Conservation (phyloP, 1,140 invertebrate genomes). For the Camponotus floridanus region DNA sequence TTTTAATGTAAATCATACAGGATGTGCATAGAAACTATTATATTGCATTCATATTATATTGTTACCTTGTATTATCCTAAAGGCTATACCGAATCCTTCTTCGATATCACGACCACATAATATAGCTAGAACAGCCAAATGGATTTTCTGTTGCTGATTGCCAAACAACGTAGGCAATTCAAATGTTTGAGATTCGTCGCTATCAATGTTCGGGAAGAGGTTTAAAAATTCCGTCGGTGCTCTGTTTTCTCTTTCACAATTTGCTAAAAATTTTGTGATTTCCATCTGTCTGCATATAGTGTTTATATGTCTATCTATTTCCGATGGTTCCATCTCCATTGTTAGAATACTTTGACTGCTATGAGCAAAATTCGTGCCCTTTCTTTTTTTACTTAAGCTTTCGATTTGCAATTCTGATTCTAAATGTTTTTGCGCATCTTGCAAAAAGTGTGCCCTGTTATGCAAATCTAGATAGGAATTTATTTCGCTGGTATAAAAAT, state of each 20-base stretch:
- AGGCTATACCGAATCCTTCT: slow-evolving; percentile 90
- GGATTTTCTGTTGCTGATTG: slow-evolving; percentile 88
- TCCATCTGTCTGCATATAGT: slow-evolving; percentile 91
- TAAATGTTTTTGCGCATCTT: slow-evolving; percentile 89
- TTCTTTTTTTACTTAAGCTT: slow-evolving; percentile 80
- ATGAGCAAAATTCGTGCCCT: slow-evolving; percentile 77
- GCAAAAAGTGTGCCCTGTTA: slow-evolving; percentile 86
- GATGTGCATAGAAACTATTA: neutral
- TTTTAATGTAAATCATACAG: slow-evolving; percentile 2
- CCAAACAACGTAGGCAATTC: slow-evolving; percentile 90
- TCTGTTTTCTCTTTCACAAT: slow-evolving; percentile 87
- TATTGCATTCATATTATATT: neutral
- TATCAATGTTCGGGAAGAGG: slow-evolving; percentile 81
- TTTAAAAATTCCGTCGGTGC: slow-evolving; percentile 80
- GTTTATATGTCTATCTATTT: slow-evolving; percentile 90
- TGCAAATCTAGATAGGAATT: slow-evolving; percentile 87
- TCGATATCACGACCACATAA: slow-evolving; percentile 89
- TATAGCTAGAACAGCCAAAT: slow-evolving; percentile 89
- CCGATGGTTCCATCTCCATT: slow-evolving; percentile 89
- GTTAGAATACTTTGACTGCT: slow-evolving; percentile 82
- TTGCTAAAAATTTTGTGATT: slow-evolving; percentile 89
- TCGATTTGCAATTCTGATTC: slow-evolving; percentile 84
- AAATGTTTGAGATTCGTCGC: slow-evolving; percentile 63
- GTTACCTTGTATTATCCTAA: slow-evolving; percentile 87
- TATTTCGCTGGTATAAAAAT: slow-evolving; percentile 88